Evolutionary conservation across 2,113 vertebrate species (phyloP), one percentile per base, ranked within the genome.

Genomic region (Spilogale gracilis): DNA sequence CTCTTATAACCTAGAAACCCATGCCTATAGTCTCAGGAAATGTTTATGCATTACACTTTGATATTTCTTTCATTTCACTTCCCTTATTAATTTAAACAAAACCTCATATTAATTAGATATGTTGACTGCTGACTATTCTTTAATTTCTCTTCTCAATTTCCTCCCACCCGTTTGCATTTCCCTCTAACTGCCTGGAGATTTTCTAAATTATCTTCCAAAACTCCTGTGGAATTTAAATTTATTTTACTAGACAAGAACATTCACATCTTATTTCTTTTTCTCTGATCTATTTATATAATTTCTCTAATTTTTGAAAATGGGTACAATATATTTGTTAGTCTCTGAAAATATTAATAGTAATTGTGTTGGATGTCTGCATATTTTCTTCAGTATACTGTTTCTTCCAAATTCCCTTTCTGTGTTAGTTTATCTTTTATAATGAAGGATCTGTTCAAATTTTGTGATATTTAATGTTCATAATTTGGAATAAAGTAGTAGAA

Each of bases 311-410:
- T 65, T 50, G 11, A 58, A 43, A 50, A 56, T 1, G 4, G 2
- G 1, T 69, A 8, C 1, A n/a, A 45, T 43, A 18, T 73, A 45
- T 58, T 65, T 93, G 45, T 23, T 87, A 87, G 0, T 48, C 6
- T 94, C 3, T 87, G 20, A 87, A 78, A 82, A 73, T 69, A 60
- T 21, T 63, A 27, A 32, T 87, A 93, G 81, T 1, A 89, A 45
- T 7, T 90, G 8, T 73, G 1, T 58, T 78, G 12, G 79, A 43
- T 30, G 60, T 91, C 43, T 94, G 6, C 32, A 20, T 63, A 6
- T 83, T 90, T 86, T 63, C 38, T 91, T 82, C 17, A 60, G 23
- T 54, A n/a, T 38, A 74, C 91, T 76, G 2, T 92, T 83, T 56
- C 13, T 25, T 69, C 30, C 18, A 67, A 32, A 74, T 84, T 73